phyloP scores from a whole-genome alignment of 2,797 vertebrate species.

The Sebastiscus tertius region DNA sequence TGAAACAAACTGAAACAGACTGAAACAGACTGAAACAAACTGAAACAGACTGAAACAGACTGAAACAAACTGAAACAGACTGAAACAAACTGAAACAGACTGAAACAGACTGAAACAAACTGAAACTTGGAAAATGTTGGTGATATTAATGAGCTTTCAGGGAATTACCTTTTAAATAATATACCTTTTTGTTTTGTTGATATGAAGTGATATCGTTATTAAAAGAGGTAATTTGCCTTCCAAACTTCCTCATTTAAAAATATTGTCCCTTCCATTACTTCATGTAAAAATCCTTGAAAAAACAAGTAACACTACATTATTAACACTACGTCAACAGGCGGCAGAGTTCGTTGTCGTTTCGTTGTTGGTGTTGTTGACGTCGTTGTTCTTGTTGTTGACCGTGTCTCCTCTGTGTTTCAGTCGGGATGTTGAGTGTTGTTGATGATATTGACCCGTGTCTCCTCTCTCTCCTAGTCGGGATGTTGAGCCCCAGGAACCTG shows the following conservation, averaged over 20 bases:
- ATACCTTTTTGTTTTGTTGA: background rate
- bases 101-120: no score
- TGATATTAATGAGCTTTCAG: background rate
- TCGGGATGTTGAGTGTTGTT: constrained; percentile 82
- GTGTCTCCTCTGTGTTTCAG: constrained; percentile 70
- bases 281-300: background rate
- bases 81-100: no score
- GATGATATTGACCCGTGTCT: background rate
- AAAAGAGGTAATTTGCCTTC: background rate
- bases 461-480: constrained; percentile 82
- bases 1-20: no score
- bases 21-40: no score
- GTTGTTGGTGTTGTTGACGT: background rate
- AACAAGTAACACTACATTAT: background rate
- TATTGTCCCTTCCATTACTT: background rate
- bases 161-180: background rate
- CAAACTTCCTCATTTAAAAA: background rate
- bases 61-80: no score
- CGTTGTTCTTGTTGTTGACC: background rate
- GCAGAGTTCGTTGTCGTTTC: no score
- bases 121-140: no score
- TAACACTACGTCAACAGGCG: no score
- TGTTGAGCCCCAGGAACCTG: constrained; percentile 93
- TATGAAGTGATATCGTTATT: background rate
- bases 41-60: no score